Percentiles rank a stretch among this genome's conserved stretches.
Conservation (phyloP, 1,140 invertebrate genomes). For the Procambarus clarkii region DNA sequence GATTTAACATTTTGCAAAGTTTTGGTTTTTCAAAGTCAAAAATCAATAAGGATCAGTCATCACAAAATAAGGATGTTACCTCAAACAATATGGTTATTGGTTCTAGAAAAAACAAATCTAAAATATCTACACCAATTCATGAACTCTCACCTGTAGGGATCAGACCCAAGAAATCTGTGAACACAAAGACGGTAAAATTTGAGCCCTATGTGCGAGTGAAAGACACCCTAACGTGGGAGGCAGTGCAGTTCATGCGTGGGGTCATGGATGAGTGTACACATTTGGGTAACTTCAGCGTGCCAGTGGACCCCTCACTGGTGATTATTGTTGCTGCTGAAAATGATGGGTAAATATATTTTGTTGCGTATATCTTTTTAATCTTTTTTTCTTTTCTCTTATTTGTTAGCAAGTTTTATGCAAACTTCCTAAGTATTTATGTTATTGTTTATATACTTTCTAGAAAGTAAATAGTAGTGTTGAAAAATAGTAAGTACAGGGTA, state of each 20-base stretch:
- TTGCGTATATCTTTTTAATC: neutral
- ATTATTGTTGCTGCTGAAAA: slow-evolving; percentile 88
- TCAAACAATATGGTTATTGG: slow-evolving; percentile 49
- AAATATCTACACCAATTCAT: slow-evolving; percentile 11
- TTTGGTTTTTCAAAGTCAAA: slow-evolving; percentile 45
- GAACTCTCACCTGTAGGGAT: slow-evolving; percentile 63
- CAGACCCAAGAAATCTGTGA: slow-evolving; percentile 33
- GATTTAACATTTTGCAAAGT: slow-evolving; percentile 36
- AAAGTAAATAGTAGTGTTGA: too few species aligned
- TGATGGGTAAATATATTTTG: slow-evolving; percentile 64
- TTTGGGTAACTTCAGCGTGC: slow-evolving; percentile 91
- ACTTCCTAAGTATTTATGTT: too few species aligned
- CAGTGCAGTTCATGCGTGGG: slow-evolving; percentile 95
- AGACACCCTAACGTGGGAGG: slow-evolving; percentile 78
- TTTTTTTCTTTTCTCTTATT: too few species aligned
- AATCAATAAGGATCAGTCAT: neutral
- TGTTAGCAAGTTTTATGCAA: too few species aligned
- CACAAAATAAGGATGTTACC: neutral
- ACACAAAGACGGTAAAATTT: slow-evolving; percentile 59
- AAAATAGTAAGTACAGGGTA: too few species aligned
- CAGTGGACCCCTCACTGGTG: slow-evolving; percentile 88
- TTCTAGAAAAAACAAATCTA: slow-evolving; percentile 40
- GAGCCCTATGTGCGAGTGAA: slow-evolving; percentile 68
- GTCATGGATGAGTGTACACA: slow-evolving; percentile 99
- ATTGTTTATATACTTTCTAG: too few species aligned